These are phyloP conservation scores for Phalera bucephala DNA, from an alignment of 2,888 invertebrate genomes.

Conservation along the genomic window DNA sequence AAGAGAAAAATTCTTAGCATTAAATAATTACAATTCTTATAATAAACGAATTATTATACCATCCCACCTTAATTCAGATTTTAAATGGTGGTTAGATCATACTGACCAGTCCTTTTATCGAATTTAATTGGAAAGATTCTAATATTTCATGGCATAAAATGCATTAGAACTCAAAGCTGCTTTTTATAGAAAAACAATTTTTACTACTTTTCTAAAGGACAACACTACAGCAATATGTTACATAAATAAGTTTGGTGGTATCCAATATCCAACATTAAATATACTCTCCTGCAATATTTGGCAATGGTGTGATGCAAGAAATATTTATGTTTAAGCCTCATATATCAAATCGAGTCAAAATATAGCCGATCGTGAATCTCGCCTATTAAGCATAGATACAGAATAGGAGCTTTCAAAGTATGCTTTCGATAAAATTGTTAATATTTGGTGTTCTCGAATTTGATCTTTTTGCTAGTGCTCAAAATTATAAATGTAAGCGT, in stretches of 20 bases:
- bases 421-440: no score
- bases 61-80: no score
- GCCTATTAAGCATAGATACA: conserved; percentile 7
- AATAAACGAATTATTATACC: background rate
- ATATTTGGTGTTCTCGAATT: background rate
- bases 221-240: conserved; percentile 9
- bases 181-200: no score
- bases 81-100: no score
- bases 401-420: no score
- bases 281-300: conserved; percentile 4
- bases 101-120: no score
- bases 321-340: conserved; percentile 8
- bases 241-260: conserved; percentile 4
- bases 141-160: conserved; percentile 2
- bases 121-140: no score
- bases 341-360: conserved; percentile 9
- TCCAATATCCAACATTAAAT: conserved; percentile 9
- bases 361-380: background rate
- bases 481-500: conserved; percentile 3
- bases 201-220: no score
- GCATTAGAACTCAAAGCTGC: background rate
- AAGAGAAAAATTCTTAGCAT: no score
- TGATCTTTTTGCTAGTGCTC: conserved; percentile 3
- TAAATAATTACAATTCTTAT: background rate
- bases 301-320: conserved; percentile 10